Evolutionary conservation across 2,113 vertebrate genomes (phyloP).

Genomic region (Laterallus jamaicensis): DNA sequence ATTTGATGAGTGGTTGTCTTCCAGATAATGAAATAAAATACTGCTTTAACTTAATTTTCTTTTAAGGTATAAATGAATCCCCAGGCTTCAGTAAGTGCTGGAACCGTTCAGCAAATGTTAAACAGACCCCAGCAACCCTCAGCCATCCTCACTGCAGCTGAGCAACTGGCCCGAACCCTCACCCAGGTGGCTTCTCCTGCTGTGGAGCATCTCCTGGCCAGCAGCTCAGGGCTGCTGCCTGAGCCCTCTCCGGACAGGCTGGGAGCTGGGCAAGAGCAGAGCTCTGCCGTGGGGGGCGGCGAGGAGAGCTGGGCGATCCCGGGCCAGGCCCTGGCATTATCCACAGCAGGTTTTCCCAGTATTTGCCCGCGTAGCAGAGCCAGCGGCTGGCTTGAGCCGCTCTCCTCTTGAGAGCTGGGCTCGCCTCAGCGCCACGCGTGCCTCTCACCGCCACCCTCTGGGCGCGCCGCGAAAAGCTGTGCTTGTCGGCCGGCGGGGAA

Average conservation of each 20-base stretch:
- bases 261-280: rapidly evolving
- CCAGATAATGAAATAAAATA: background rate
- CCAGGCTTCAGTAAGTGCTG: no score
- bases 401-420: rapidly evolving
- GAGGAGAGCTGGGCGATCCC: rapidly evolving
- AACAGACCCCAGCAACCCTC: background rate
- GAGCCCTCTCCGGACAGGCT: rapidly evolving
- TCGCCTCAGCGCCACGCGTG: rapidly evolving
- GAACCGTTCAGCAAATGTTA: background rate
- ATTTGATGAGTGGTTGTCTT: background rate
- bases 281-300: no score
- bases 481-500: no score
- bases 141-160: no score
- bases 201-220: background rate
- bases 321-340: rapidly evolving
- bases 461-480: no score
- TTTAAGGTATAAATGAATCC: background rate
- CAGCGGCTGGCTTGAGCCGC: rapidly evolving
- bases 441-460: background rate
- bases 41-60: no score
- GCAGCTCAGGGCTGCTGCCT: background rate
- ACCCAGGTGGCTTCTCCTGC: background rate
- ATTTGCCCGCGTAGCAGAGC: rapidly evolving
- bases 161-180: no score
- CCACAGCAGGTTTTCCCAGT: background rate